phyloP scores from a whole-genome alignment of 1,140 invertebrate genomes.

The Riptortus pedestris region DNA sequence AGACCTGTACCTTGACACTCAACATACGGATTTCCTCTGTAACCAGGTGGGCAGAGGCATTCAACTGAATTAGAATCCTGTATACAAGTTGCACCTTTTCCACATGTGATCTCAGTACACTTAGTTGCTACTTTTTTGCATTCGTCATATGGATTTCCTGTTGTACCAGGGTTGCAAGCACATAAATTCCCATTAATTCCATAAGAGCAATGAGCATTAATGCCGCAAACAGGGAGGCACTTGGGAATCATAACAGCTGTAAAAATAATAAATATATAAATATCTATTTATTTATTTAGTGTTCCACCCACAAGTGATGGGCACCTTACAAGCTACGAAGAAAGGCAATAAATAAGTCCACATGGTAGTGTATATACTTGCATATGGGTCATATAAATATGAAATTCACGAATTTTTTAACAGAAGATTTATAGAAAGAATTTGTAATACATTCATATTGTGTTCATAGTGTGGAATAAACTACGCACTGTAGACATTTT shows the following conservation, averaged over 20 bases:
- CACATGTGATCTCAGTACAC: slow-evolving; percentile 64
- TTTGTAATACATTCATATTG: too few species aligned
- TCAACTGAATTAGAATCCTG: slow-evolving; percentile 60
- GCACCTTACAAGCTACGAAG: too few species aligned
- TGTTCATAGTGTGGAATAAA: too few species aligned
- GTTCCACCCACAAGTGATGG: too few species aligned
- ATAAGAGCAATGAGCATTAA: slow-evolving; percentile 80
- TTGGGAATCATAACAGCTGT: slow-evolving; percentile 61
- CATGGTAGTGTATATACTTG: too few species aligned
- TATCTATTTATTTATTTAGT: slow-evolving; percentile 15
- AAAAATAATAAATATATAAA: slow-evolving; percentile 34
- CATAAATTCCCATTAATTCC: slow-evolving; percentile 51
- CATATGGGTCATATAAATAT: too few species aligned
- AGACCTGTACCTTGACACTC: slow-evolving; percentile 52
- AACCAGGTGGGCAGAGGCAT: slow-evolving; percentile 71
- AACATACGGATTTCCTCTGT: slow-evolving; percentile 74
- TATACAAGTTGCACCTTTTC: slow-evolving; percentile 63
- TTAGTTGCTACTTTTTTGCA: slow-evolving; percentile 59
- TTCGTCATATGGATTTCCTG: slow-evolving; percentile 75
- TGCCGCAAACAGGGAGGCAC: slow-evolving; percentile 67
- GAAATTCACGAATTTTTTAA: too few species aligned
- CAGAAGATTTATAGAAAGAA: too few species aligned
- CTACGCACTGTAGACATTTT: too few species aligned
- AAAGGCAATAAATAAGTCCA: too few species aligned
- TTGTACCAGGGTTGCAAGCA: slow-evolving; percentile 70